Evolutionary conservation across 2,888 invertebrate genomes (phyloP), one percentile per base, ranked within the genome.

Genomic region (Polymixis flavicincta): DNA sequence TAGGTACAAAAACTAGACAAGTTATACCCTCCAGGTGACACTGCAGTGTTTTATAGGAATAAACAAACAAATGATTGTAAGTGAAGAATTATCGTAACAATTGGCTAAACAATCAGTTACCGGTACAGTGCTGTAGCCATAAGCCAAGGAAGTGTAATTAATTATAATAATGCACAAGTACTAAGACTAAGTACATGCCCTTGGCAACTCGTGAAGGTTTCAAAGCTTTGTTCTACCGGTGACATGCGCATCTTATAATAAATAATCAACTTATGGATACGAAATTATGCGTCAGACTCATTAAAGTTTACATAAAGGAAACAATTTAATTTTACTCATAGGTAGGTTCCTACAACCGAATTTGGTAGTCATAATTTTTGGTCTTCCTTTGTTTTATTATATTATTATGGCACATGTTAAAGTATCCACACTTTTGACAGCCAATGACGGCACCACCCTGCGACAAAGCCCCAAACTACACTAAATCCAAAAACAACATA

Each of bases 91-190:
- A 52, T 55, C 4, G 60, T 28, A 60, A 45, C 59, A 71, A 78
- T 83, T 73, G 72, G 77, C 61, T 72, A n/a, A 65, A 54, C 57
- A 68, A 45, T 72, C 19, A 14, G 25, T 3, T 57, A 22, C 63
- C 45, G 25, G 64, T 65, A 63, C 32, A 63, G 57, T 63, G 59
- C 59, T 74, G 67, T 71, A 84, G 76, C 81, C 75, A 74, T 82
- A 88, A 85, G 82, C 78, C 89, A 84, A 92, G 94, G 93, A 93
- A 93, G 90, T 90, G 85, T 89, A 86, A 89, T 89, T 89, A 91
- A 91, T 92, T 92, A 91, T 89, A 89, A 90, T 91, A 85, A 89
- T 85, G 83, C 83, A 85, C 63, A 76, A 77, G 76, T 74, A 82
- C 68, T 74, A 82, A 76, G 69, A 78, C 79, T 75, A 78, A 64